A percentile compares a stretch with the other conserved stretches of the same genome.
These are phyloP conservation scores for Ammodytes marinus DNA, from an alignment of 2,113 vertebrate genomes.

Conservation along the genomic window DNA sequence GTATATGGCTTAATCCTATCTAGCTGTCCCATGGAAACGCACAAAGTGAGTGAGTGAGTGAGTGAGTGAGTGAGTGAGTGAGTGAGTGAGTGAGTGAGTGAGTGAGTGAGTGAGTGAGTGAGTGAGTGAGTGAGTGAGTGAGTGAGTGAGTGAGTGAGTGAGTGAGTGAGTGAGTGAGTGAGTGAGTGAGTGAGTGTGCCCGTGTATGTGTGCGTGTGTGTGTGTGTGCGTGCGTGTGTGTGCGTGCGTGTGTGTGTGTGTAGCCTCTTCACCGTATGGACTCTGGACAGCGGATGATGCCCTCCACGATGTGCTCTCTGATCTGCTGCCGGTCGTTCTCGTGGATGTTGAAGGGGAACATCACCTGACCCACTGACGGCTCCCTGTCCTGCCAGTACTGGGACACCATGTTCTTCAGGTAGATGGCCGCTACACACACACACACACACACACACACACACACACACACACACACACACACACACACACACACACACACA, in stretches of 20 bases:
- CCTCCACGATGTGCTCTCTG: constrained; percentile 95
- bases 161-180: no score
- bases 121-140: no score
- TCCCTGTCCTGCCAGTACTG: constrained; percentile 98
- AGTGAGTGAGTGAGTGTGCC: no score
- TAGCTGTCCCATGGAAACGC: no score
- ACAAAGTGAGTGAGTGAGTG: no score
- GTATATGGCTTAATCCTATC: no score
- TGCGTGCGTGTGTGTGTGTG: neutral
- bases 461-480: neutral
- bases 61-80: no score
- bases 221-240: neutral
- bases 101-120: no score
- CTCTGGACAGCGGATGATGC: constrained; percentile 95
- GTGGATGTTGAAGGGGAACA: constrained; percentile 97
- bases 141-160: no score
- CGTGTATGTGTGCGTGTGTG: no score
- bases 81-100: no score
- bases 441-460: neutral
- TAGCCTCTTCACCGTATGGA: constrained; percentile 89
- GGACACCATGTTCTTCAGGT: constrained; percentile 99
- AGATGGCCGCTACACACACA: constrained; percentile 91
- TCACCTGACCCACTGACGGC: constrained; percentile 89
- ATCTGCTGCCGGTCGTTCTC: constrained; percentile 98
- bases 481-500: no score